These are phyloP conservation scores for Enhydra lutris DNA, from an alignment of 2,113 vertebrate species.

Conservation along the genomic window DNA sequence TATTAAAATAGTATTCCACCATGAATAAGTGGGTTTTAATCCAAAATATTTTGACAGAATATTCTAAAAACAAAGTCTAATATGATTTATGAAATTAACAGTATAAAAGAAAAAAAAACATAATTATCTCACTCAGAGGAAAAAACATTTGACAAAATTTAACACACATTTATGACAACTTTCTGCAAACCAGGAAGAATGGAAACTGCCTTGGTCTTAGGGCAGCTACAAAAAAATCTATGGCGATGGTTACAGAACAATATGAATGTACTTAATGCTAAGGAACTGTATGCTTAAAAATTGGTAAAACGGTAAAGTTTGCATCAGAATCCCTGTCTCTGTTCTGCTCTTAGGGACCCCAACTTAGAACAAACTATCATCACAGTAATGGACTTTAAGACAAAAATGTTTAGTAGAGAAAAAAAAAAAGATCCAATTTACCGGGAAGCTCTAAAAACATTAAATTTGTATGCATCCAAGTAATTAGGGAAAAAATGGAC, in stretches of 20 bases:
- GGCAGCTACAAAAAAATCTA: neutral
- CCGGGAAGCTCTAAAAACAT: slow-evolving; percentile 26
- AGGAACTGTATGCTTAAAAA: neutral
- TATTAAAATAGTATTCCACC: neutral
- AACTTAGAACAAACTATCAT: neutral
- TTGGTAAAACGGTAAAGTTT: neutral
- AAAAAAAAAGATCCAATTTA: neutral
- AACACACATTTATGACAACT: neutral
- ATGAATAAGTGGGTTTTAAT: neutral
- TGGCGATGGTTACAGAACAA: neutral
- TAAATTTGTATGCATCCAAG: neutral
- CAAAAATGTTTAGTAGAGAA: neutral
- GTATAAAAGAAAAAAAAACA: neutral
- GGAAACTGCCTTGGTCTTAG: neutral
- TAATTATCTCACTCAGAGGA: neutral
- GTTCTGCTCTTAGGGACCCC: neutral
- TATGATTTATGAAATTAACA: neutral
- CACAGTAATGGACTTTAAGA: neutral
- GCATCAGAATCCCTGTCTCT: neutral
- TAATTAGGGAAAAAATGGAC: neutral
- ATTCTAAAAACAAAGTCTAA: neutral
- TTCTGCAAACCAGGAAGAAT: neutral
- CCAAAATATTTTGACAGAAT: neutral
- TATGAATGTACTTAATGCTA: neutral
- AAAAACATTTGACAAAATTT: neutral